phyloP scores from a whole-genome alignment of 2,113 vertebrate species.

The Gracilinanus agilis region DNA sequence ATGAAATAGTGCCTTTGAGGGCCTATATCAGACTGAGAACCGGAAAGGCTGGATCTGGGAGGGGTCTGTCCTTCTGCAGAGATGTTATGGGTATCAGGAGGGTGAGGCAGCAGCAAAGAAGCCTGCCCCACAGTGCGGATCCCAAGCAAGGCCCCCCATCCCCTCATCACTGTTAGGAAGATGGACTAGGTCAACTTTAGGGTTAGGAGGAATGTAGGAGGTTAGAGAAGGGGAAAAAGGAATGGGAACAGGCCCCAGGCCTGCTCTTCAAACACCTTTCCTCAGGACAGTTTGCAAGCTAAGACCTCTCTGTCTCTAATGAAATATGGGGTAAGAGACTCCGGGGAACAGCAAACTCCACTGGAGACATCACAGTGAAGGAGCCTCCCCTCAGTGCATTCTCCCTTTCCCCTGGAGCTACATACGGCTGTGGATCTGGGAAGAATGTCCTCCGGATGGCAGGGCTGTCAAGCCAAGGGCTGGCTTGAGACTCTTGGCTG shows the following conservation, averaged over 20 bases:
- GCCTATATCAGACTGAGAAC: too few relatives aligned
- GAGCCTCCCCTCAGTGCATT: neutral
- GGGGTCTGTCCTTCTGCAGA: neutral
- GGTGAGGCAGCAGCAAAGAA: neutral
- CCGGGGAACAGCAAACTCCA: neutral
- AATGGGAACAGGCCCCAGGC: neutral
- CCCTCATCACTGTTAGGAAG: neutral
- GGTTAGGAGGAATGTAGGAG: neutral
- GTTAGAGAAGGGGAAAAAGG: neutral
- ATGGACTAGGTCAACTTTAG: neutral
- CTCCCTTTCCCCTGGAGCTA: slow-evolving; percentile 17
- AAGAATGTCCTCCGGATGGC: slow-evolving; percentile 77
- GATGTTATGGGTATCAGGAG: neutral
- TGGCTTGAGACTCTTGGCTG: slow-evolving; percentile 33
- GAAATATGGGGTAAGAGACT: neutral
- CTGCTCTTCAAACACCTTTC: neutral
- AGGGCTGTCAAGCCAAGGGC: slow-evolving; percentile 79
- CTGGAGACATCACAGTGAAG: neutral
- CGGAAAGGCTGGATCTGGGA: neutral
- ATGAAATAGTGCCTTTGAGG: neutral
- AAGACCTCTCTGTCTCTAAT: neutral
- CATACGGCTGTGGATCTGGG: slow-evolving; percentile 68
- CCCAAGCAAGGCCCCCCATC: neutral
- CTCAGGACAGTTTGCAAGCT: neutral
- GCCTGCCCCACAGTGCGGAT: neutral